Evolutionary conservation across 2,113 vertebrate genomes (phyloP).

Genomic region (Bubo bubo): DNA sequence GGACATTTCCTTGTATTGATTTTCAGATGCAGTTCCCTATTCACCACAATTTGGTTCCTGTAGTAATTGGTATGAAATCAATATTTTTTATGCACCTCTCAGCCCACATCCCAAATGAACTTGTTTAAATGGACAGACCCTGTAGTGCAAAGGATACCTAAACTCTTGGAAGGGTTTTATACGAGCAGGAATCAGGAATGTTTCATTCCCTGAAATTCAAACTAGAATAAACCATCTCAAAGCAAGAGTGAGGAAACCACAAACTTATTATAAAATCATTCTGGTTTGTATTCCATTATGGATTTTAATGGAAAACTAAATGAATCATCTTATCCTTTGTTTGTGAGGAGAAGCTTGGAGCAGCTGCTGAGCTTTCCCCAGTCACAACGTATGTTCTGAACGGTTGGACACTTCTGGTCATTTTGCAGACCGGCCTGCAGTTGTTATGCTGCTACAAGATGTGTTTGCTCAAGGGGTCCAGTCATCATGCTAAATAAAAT

Average conservation of each 20-base stretch:
- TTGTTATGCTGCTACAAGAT: constrained; percentile 62
- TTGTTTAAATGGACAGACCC: neutral
- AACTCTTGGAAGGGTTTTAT: neutral
- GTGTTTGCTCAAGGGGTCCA: constrained; percentile 77
- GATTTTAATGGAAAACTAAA: neutral
- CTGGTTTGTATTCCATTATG: neutral
- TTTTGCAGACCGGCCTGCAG: constrained; percentile 4
- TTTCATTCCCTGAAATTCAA: neutral
- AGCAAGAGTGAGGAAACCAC: neutral
- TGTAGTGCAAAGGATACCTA: neutral
- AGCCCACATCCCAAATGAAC: constrained; percentile 31
- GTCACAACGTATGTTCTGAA: neutral
- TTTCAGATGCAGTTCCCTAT: constrained; percentile 43
- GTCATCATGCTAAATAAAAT: constrained; percentile 78
- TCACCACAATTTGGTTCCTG: constrained; percentile 8
- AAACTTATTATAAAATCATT: neutral
- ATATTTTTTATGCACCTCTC: constrained; percentile 53
- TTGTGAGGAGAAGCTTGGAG: neutral
- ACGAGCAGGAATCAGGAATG: neutral
- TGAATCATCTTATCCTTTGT: neutral
- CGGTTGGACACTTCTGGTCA: neutral
- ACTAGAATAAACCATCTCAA: neutral
- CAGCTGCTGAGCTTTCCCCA: neutral
- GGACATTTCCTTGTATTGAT: constrained; percentile 61
- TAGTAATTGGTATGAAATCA: constrained; percentile 44